Evolutionary conservation across 1,140 invertebrate genomes (phyloP).

Genomic region (Formica selysi): DNA sequence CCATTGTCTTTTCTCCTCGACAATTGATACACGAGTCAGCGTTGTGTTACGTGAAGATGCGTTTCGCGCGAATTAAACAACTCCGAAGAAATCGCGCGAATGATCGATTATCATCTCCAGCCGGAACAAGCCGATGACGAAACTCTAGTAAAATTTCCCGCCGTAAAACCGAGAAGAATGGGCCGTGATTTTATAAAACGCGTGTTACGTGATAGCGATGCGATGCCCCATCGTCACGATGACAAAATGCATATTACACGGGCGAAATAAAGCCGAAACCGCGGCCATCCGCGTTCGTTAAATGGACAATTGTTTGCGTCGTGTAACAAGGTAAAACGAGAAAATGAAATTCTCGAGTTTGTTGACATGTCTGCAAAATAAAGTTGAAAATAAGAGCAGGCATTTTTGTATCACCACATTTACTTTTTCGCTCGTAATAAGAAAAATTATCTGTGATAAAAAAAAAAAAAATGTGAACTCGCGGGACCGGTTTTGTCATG

Average conservation of each 20-base stretch:
- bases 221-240: constrained; percentile 36
- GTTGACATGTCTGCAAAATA: background rate
- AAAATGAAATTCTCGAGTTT: constrained; percentile 1
- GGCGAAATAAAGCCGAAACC: constrained; percentile 21
- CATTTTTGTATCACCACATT: background rate
- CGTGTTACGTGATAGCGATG: constrained; percentile 32
- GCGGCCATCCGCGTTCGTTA: constrained; percentile 42
- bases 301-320: constrained; percentile 27
- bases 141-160: constrained; percentile 38
- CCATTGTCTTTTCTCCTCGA: background rate
- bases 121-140: constrained; percentile 53
- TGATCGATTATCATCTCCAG: constrained; percentile 58
- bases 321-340: constrained; percentile 25
- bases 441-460: background rate
- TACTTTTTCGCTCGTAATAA: background rate
- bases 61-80: constrained; percentile 11
- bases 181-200: constrained; percentile 57
- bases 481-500: background rate
- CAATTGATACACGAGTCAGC: background rate
- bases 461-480: background rate
- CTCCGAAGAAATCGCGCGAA: background rate
- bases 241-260: constrained; percentile 44
- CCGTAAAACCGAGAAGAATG: constrained; percentile 46
- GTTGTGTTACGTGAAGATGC: constrained; percentile 21
- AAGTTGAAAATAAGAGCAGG: background rate